These are phyloP conservation scores for Glaucopsyche alexis DNA, from an alignment of 2,888 invertebrate genomes.

Conservation along the genomic window DNA sequence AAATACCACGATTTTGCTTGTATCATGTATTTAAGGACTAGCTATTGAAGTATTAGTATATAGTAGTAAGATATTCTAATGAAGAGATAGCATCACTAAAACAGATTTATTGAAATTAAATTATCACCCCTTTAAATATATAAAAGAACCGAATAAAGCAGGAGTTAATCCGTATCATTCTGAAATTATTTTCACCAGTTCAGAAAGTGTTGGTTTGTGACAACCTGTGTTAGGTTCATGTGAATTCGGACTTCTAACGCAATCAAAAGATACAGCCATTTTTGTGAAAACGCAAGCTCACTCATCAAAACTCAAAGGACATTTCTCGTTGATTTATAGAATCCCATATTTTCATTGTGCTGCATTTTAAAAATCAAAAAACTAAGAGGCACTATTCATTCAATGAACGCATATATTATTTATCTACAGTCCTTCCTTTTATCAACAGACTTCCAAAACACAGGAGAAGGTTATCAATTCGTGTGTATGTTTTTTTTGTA, in stretches of 20 bases:
- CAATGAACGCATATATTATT: background rate
- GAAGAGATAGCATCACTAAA: too few relatives aligned
- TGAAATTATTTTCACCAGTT: too few relatives aligned
- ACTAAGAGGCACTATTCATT: background rate
- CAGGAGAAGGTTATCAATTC: too few relatives aligned
- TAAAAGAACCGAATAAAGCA: background rate
- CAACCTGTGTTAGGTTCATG: background rate
- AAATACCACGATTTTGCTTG: too few relatives aligned
- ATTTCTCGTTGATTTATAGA: conserved; percentile 11
- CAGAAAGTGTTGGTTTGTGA: too few relatives aligned
- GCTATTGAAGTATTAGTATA: too few relatives aligned
- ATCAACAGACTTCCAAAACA: background rate
- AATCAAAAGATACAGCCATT: conserved; percentile 13
- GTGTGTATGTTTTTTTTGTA: too few relatives aligned
- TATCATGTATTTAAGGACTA: too few relatives aligned
- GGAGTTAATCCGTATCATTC: background rate
- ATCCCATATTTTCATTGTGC: background rate
- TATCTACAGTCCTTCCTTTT: background rate
- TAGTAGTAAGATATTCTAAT: too few relatives aligned
- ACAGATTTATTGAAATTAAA: too few relatives aligned
- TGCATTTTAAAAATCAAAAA: background rate
- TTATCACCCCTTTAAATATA: background rate
- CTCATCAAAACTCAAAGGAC: conserved; percentile 7
- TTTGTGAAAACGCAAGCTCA: conserved; percentile 1
- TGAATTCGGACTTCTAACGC: background rate